These are phyloP conservation scores for Sminthurides aquaticus DNA, from an alignment of 2,888 invertebrate species.

Conservation along the genomic window DNA sequence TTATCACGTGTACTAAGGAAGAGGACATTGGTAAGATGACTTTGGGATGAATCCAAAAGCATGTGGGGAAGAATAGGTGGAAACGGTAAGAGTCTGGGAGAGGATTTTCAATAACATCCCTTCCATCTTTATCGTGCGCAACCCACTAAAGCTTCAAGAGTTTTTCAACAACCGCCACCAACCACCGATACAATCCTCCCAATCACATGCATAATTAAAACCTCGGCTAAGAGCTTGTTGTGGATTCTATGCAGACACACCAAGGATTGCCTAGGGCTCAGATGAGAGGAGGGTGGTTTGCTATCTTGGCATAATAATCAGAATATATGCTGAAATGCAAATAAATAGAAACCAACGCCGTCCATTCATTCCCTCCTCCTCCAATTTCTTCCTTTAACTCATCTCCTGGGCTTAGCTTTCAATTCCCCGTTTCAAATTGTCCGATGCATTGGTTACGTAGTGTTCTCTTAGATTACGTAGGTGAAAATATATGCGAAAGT, in stretches of 20 bases:
- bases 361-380: neutral
- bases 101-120: neutral
- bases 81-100: no score
- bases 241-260: neutral
- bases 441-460: no score
- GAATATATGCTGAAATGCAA: neutral
- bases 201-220: neutral
- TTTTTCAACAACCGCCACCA: neutral
- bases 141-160: neutral
- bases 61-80: no score
- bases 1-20: neutral
- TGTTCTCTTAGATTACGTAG: no score
- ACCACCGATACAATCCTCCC: neutral
- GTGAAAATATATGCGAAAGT: no score
- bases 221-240: neutral
- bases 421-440: no score
- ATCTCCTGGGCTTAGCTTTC: no score
- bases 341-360: neutral
- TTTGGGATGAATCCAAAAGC: no score
- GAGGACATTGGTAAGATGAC: neutral
- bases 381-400: neutral
- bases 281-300: neutral
- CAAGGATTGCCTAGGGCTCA: neutral
- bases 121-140: neutral
- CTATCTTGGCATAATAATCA: neutral